These are phyloP conservation scores for Pristionchus arcanus DNA, from an alignment of 2,888 invertebrate genomes.

Conservation along the genomic window DNA sequence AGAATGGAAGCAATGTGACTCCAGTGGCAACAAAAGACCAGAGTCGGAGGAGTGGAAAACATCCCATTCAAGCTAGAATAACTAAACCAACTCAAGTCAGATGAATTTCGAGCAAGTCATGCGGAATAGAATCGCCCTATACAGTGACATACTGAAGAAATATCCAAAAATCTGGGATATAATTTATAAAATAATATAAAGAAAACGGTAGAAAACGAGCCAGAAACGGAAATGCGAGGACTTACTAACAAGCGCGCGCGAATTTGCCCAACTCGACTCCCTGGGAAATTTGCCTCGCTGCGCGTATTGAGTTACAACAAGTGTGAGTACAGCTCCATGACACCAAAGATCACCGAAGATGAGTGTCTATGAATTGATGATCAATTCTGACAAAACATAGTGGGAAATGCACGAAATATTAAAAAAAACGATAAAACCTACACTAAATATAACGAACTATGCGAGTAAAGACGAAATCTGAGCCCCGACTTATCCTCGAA, in stretches of 20 bases:
- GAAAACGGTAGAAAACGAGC: not conserved
- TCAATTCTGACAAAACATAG: not conserved
- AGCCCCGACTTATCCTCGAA: not conserved
- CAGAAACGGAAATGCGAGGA: not conserved
- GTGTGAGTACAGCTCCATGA: not conserved
- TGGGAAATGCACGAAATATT: no score
- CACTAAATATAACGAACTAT: not conserved
- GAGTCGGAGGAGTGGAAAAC: not conserved
- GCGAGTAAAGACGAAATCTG: not conserved
- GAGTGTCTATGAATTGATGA: not conserved
- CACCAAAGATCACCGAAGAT: not conserved
- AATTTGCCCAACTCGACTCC: conserved; percentile 4
- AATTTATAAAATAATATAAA: no score
- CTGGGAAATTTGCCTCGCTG: not conserved
- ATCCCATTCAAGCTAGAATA: not conserved
- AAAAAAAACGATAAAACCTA: no score
- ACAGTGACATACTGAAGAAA: no score
- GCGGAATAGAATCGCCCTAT: not conserved
- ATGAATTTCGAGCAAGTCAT: not conserved
- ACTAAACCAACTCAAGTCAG: not conserved
- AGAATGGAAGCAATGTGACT: conserved; percentile 7
- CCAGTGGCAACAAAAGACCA: not conserved
- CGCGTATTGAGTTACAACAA: not conserved
- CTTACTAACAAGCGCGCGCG: not conserved
- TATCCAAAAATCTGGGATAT: no score